Percentiles rank a stretch among this genome's conserved stretches.
phyloP scores from a whole-genome alignment of 1,140 invertebrate genomes.

The Pogonomyrmex californicus region DNA sequence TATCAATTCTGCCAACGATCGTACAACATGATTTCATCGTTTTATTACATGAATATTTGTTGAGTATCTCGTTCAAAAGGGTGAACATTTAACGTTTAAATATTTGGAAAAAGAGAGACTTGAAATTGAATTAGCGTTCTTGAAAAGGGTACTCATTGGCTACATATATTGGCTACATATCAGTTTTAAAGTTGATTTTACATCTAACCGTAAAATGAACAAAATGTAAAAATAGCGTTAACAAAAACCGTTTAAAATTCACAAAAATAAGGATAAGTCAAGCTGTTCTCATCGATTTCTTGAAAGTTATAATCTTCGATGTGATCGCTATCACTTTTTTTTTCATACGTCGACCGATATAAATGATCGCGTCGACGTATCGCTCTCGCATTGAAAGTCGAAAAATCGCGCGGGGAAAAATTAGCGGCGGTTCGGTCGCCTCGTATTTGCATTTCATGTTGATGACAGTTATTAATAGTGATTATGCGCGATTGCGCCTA shows the following conservation, averaged over 20 bases:
- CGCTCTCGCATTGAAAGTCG: neutral
- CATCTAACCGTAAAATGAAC: neutral
- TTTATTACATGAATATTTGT: neutral
- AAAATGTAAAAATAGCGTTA: neutral
- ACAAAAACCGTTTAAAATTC: neutral
- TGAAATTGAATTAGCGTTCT: neutral
- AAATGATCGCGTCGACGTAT: neutral
- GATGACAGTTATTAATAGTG: conserved; percentile 53
- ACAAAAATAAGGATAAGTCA: neutral
- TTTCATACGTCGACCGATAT: neutral
- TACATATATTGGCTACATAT: neutral
- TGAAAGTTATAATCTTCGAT: neutral
- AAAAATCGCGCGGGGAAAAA: neutral
- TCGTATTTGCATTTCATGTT: conserved; percentile 29
- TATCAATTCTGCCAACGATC: neutral
- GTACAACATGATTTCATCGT: neutral
- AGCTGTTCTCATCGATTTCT: neutral
- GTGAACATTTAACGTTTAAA: conserved; percentile 23
- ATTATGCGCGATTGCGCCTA: conserved; percentile 30
- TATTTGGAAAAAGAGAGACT: neutral
- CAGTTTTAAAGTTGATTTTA: conserved; percentile 18
- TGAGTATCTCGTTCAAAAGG: neutral
- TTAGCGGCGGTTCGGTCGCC: neutral
- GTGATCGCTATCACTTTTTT: neutral
- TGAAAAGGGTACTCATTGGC: neutral